Percentiles rank a stretch among this genome's conserved stretches.
phyloP scores from a whole-genome alignment of 1,140 invertebrate species.

The Macrosteles quadrilineatus region DNA sequence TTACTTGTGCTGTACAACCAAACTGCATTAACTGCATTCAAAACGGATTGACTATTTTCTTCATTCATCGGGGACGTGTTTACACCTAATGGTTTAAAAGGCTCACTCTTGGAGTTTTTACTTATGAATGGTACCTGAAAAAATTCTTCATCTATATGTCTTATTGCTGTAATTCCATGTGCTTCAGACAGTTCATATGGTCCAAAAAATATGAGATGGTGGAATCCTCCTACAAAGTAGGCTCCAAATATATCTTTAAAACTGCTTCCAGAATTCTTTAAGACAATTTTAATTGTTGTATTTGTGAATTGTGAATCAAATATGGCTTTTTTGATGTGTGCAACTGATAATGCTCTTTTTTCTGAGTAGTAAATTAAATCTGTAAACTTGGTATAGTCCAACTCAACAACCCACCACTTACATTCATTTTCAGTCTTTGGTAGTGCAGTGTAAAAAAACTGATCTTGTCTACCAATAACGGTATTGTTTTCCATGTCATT shows the following conservation, averaged over 20 bases:
- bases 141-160: not conserved
- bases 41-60: not conserved
- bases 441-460: not conserved
- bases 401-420: slow-evolving; percentile 8
- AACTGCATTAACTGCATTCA: not conserved
- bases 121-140: not conserved
- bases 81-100: slow-evolving; percentile 1
- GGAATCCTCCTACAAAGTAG: not conserved
- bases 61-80: not conserved
- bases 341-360: not conserved
- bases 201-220: slow-evolving; percentile 2
- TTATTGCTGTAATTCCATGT: not conserved
- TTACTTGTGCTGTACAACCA: not conserved
- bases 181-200: not conserved
- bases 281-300: not conserved
- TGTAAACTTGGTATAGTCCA: not conserved
- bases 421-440: not conserved
- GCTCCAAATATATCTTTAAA: slow-evolving; percentile 8
- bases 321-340: not conserved
- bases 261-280: not conserved
- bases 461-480: too few species aligned
- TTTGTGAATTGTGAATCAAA: not conserved
- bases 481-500: too few species aligned
- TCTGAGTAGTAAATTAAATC: slow-evolving; percentile 9
- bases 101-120: not conserved